These are phyloP conservation scores for Petaurus breviceps DNA, from an alignment of 2,113 vertebrate genomes.

Conservation along the genomic window DNA sequence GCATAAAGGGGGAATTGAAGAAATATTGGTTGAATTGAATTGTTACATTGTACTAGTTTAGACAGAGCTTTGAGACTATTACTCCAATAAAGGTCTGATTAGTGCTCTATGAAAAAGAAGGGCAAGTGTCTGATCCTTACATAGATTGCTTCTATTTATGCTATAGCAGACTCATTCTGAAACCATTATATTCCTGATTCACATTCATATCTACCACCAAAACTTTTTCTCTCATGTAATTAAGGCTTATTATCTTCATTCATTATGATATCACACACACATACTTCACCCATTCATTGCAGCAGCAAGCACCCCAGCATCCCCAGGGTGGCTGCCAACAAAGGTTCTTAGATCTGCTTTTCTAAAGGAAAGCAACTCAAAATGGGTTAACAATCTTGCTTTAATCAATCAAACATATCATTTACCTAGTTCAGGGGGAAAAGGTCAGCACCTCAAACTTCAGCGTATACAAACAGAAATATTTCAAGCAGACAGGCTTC, in stretches of 20 bases:
- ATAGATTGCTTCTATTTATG: neutral
- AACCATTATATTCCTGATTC: neutral
- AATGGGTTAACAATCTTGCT: too few relatives aligned
- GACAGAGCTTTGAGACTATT: neutral
- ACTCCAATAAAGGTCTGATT: neutral
- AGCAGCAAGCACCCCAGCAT: too few relatives aligned
- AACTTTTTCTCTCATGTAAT: neutral
- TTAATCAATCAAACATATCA: too few relatives aligned
- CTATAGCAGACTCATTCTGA: neutral
- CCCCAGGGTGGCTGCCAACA: too few relatives aligned
- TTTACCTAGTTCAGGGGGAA: too few relatives aligned
- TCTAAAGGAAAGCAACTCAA: too few relatives aligned
- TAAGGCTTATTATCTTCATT: neutral
- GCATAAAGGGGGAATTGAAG: neutral
- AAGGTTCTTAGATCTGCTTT: too few relatives aligned
- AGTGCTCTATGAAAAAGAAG: neutral
- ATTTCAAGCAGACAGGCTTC: too few relatives aligned
- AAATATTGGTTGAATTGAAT: neutral
- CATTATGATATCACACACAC: neutral
- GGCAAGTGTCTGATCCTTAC: neutral
- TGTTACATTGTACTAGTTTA: neutral
- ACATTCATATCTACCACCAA: neutral
- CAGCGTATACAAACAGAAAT: too few relatives aligned
- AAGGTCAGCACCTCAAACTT: too few relatives aligned
- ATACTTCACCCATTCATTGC: too few relatives aligned